A percentile compares a stretch with the other conserved stretches of the same genome.
These are phyloP conservation scores for Syndactyla subalaris DNA, from an alignment of 2,797 vertebrate genomes.

Conservation along the genomic window DNA sequence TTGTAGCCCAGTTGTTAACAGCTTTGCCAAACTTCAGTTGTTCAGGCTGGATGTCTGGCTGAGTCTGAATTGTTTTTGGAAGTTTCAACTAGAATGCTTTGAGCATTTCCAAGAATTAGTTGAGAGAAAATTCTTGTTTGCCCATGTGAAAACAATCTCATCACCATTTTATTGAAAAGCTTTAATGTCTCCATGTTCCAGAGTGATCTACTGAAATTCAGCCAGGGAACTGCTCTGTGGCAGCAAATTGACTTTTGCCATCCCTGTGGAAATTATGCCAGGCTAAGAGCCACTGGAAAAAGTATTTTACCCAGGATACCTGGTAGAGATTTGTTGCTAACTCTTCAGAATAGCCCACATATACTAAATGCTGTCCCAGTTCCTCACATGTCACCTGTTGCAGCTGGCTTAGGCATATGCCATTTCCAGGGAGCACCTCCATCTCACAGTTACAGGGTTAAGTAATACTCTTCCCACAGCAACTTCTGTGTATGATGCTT, in stretches of 20 bases:
- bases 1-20: constrained; percentile 9
- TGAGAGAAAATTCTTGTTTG: constrained; percentile 36
- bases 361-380: neutral
- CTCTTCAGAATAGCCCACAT: neutral
- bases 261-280: neutral
- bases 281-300: neutral
- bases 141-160: constrained; percentile 26
- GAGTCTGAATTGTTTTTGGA: constrained; percentile 37
- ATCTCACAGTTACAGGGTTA: neutral
- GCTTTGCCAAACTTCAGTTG: constrained; percentile 30
- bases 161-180: constrained; percentile 2
- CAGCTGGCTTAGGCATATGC: neutral
- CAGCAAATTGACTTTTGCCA: neutral
- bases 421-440: neutral
- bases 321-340: neutral
- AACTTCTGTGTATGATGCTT: neutral
- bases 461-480: neutral
- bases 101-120: constrained; percentile 54
- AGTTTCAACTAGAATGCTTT: constrained; percentile 26
- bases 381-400: neutral
- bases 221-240: neutral
- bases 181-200: neutral
- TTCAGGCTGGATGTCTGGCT: constrained; percentile 22
- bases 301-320: neutral
- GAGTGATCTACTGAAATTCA: neutral